A percentile compares a stretch with the other conserved stretches of the same genome.
Evolutionary conservation across 2,113 vertebrate genomes (phyloP).

Genomic region (Osmerus mordax): DNA sequence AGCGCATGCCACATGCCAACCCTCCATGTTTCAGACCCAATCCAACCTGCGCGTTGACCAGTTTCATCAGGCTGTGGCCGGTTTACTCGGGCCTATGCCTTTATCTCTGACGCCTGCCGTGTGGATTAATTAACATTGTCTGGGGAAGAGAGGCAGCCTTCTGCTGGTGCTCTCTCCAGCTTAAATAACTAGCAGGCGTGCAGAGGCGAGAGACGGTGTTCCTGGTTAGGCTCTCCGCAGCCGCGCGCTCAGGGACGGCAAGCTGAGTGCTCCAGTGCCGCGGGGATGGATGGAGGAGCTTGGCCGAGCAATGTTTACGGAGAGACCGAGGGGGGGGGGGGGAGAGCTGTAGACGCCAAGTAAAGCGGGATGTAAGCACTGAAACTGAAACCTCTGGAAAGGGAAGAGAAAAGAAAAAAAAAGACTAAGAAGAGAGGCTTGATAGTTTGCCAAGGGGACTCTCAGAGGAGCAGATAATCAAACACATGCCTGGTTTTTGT

Average conservation of each 20-base stretch:
- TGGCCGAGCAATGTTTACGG: too few species aligned
- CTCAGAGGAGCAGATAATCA: constrained; percentile 17
- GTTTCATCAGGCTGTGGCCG: background rate
- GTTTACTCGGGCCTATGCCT: background rate
- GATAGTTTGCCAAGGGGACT: constrained; percentile 14
- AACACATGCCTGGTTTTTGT: constrained; percentile 14
- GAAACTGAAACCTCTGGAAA: constrained; percentile 22
- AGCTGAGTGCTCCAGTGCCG: background rate
- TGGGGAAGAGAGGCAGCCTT: background rate
- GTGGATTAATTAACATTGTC: constrained; percentile 26
- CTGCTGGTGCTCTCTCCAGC: constrained; percentile 9
- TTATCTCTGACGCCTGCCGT: background rate
- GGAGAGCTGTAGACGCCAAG: constrained; percentile 4
- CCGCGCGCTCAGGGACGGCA: background rate
- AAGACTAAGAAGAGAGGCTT: background rate
- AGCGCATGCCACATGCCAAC: background rate
- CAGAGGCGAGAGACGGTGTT: background rate
- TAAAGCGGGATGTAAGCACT: background rate
- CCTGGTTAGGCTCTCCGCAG: background rate
- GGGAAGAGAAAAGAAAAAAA: background rate
- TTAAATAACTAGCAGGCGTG: background rate
- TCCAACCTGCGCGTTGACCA: too few species aligned
- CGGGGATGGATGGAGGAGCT: background rate
- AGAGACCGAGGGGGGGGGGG: background rate
- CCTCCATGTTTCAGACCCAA: too few species aligned